Conservation (phyloP, 1,140 invertebrate species). For the Diploscapter pachys region DNA sequence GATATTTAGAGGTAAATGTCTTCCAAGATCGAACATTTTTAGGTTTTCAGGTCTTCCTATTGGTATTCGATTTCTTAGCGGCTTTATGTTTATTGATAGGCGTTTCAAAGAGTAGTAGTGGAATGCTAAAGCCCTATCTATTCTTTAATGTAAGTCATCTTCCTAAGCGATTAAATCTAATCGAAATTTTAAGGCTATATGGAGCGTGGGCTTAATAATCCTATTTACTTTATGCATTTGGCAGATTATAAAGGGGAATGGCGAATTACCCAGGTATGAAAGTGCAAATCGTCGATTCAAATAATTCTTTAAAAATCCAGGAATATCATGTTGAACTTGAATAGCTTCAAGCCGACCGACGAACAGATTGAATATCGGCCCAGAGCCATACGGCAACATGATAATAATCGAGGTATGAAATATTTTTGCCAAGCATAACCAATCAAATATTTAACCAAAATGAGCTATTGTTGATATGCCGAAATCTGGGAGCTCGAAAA, state of each 20-base stretch:
- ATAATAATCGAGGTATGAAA: neutral
- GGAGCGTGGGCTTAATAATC: slow-evolving; percentile 17
- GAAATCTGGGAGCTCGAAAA: too few relatives aligned
- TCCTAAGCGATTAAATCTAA: neutral
- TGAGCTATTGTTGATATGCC: too few relatives aligned
- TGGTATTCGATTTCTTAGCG: slow-evolving; percentile 2
- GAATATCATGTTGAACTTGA: slow-evolving; percentile 11
- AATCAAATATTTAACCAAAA: neutral
- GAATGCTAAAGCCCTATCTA: slow-evolving; percentile 16
- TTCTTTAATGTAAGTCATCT: slow-evolving; percentile 21
- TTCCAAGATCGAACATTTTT: neutral
- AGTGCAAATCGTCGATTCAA: neutral
- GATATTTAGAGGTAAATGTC: neutral
- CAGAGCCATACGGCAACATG: neutral
- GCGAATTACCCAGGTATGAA: slow-evolving; percentile 13
- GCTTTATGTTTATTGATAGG: neutral
- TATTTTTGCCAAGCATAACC: neutral
- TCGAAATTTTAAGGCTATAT: slow-evolving; percentile 9
- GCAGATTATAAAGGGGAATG: slow-evolving; percentile 11
- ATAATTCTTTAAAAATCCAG: neutral
- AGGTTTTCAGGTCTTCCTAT: neutral
- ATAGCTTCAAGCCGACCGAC: neutral
- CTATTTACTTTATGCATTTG: slow-evolving; percentile 10
- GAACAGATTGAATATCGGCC: slow-evolving; percentile 12
- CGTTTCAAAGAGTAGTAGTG: slow-evolving; percentile 7